phyloP scores from a whole-genome alignment of 2,113 vertebrate genomes.

The Pseudopipra pipra region DNA sequence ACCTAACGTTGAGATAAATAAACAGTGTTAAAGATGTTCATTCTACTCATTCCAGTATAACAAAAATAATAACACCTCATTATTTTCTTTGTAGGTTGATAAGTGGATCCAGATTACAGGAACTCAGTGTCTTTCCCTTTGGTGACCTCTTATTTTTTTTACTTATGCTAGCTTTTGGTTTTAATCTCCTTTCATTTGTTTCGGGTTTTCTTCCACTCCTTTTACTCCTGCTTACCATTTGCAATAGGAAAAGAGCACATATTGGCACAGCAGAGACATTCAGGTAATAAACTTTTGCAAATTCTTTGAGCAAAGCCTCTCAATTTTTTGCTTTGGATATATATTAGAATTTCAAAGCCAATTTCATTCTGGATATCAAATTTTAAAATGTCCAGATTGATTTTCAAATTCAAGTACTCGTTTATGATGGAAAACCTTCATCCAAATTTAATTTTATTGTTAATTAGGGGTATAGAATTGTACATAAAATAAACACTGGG shows the following conservation, averaged over 20 bases:
- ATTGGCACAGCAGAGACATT: not conserved
- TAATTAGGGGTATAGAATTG: not conserved
- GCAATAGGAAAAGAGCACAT: not conserved
- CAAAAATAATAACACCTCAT: constrained; percentile 45
- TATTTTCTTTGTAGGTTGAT: not conserved
- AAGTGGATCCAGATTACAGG: constrained; percentile 28
- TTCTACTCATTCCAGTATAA: constrained; percentile 29
- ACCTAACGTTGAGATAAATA: constrained; percentile 20
- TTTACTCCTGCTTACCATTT: not conserved
- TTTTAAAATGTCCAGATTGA: not conserved
- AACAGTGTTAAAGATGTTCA: constrained; percentile 8
- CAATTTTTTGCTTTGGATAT: not conserved
- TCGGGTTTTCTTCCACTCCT: not conserved
- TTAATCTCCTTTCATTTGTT: not conserved
- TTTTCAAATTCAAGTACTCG: not conserved
- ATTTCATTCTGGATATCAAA: not conserved
- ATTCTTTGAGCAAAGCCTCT: not conserved
- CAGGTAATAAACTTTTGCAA: not conserved
- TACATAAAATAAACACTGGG: not conserved
- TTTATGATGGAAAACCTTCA: not conserved
- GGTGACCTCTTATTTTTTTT: not conserved
- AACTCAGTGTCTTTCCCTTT: not conserved
- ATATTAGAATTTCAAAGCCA: not conserved
- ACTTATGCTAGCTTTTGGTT: not conserved
- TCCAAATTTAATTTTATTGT: not conserved